Conservation (phyloP, 2,797 vertebrate species). For the Chelonia mydas region DNA sequence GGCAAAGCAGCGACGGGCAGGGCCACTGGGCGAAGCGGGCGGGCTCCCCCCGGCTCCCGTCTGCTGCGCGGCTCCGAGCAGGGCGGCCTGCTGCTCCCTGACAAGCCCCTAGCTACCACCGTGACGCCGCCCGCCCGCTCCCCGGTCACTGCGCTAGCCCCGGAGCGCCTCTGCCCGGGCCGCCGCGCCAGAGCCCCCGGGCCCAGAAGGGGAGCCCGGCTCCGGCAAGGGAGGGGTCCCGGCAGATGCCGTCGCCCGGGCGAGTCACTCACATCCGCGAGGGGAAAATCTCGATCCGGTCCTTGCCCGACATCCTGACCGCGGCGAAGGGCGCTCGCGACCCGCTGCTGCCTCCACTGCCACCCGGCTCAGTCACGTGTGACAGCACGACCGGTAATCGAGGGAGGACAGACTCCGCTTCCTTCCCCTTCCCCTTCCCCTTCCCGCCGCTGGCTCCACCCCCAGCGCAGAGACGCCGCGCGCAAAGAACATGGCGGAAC, state of each 20-base stretch:
- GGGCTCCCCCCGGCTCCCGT: no score
- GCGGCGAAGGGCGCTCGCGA: no score
- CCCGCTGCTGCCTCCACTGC: not conserved
- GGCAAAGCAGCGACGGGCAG: no score
- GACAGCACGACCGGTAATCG: not conserved
- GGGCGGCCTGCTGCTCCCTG: no score
- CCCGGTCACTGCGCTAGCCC: not conserved
- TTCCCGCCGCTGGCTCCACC: not conserved
- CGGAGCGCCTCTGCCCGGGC: no score
- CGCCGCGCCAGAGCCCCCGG: not conserved
- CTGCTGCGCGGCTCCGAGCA: no score
- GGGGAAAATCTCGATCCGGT: slow-evolving; percentile 96
- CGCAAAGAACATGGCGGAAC: rapidly evolving
- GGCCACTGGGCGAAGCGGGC: no score
- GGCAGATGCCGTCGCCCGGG: not conserved
- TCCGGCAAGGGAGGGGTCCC: not conserved
- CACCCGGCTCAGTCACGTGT: not conserved
- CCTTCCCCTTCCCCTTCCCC: not conserved
- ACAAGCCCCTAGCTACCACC: not conserved
- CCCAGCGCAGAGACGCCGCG: rapidly evolving
- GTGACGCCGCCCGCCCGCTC: not conserved
- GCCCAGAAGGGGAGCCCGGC: not conserved
- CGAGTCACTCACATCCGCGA: slow-evolving; percentile 93
- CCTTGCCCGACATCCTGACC: slow-evolving; percentile 93
- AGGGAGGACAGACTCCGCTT: not conserved